Evolutionary conservation across 2,797 vertebrate species (phyloP), one percentile per base, ranked within the genome.

Genomic region (Galaxias olidus): DNA sequence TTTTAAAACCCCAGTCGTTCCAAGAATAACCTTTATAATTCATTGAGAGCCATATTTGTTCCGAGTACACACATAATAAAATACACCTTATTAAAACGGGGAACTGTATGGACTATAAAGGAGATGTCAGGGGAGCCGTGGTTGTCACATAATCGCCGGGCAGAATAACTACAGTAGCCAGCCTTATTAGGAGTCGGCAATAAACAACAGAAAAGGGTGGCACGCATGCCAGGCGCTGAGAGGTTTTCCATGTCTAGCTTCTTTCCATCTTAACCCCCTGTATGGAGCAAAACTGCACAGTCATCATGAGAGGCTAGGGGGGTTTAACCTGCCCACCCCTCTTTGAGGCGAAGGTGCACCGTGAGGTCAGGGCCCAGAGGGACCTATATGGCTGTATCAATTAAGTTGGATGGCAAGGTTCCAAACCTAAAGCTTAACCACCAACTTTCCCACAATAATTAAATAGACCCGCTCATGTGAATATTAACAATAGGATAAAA

Each of bases 11-110:
- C 13, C 61, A 48, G 45, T 69, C 63, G 57, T 58, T 72, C 69
- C 58, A 9, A 19, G 48, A 78, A 76, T 48, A 68, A 65, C 60
- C 70, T 72, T 68, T 53, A 46, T 56, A 56, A 67, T 81, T 73
- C 67, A 76, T 81, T 72, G 83, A 59, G 71, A 86, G n/a, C 77
- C 52, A 80, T 81, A 82, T 85, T 84, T 82, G 77, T 79, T 83
- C 71, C 69, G 74, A 81, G 69, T 76, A 60, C 66, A 59, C 63
- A 83, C 69, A 77, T 73, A 71, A 79, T 88, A 82, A 85, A 88
- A 76, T 53, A 72, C 57, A 80, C 77, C 73, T 85, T 84, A 78
- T 86, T 87, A 87, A 89, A 81, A 30, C 30, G 3, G 30, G 30
- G 73, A 70, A 81, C 69, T 10, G 41, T 52, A 58, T 74, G 71